Evolutionary conservation across 2,113 vertebrate species (phyloP), one percentile per base, ranked within the genome.

Genomic region (Promerops cafer): DNA sequence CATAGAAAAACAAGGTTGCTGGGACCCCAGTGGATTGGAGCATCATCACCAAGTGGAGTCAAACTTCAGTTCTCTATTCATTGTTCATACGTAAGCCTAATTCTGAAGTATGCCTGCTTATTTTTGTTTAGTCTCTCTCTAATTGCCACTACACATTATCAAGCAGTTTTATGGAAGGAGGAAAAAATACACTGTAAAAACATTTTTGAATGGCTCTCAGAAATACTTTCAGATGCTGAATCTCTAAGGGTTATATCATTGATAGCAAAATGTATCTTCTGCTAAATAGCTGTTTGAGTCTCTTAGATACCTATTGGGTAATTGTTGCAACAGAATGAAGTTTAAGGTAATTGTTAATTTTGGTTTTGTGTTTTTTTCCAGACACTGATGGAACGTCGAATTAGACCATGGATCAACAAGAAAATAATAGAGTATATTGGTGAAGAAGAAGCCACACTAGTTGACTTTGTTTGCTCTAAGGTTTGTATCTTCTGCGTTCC

Each of bases 341-440:
- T 66, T 87, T 27, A 63, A 59, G 28, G 16, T 37, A 66, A 44
- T 70, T 11, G 45, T 0, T 37, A 3, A 11, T 18, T 39, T 57
- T 39, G 6, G 4, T 26, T 57, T 57, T 44, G 13, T 60, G 6
- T n/a, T 94, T 68, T 68, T 96, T 90, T 24, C 60, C 69, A 99
- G 99, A 99, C 98, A 26, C 87, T 99, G 93, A 99, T 99, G 99
- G 99, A 99, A 84, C 98, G 99, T 61, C 98, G 99, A 61, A 99
- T 99, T 96, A 98, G 99, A 83, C 99, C 99, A 1, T 99, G 99
- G 99, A 99, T 99, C 97, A 99, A 99, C 97, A 99, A 99, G 97
- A 99, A 99, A 98, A 99, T 99, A 79, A 99, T 99, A 70, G 99
- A 99, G 97, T 99, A 99, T 97, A 99, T 99, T 57, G 99, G 99